A percentile compares a stretch with the other conserved stretches of the same genome.
phyloP scores from a whole-genome alignment of 2,113 vertebrate genomes.

The Taurulus bubalis region DNA sequence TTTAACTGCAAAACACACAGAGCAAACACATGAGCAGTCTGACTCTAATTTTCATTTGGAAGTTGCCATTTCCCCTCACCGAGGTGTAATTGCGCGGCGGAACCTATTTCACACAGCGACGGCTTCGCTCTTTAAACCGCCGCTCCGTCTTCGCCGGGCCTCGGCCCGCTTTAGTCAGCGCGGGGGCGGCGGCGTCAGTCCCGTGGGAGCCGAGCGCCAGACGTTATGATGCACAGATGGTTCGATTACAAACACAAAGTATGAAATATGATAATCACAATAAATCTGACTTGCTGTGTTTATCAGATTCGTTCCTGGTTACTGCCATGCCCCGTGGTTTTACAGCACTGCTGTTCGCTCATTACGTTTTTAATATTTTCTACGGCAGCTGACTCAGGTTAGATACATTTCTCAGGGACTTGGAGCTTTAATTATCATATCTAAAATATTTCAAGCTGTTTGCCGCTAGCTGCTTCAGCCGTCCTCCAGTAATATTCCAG shows the following conservation, averaged over 20 bases:
- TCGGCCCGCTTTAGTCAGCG: constrained; percentile 52
- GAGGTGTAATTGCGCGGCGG: constrained; percentile 30
- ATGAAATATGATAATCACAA: constrained; percentile 60
- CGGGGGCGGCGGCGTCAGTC: constrained; percentile 18
- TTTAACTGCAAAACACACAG: constrained; percentile 23
- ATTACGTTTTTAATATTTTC: constrained; percentile 22
- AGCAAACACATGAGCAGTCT: constrained; percentile 8
- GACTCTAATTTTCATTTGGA: neutral
- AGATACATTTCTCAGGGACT: constrained; percentile 17
- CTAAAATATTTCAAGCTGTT: constrained; percentile 24
- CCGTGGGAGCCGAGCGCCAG: constrained; percentile 36
- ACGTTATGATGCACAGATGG: constrained; percentile 63
- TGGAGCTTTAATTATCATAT: constrained; percentile 21
- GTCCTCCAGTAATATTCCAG: constrained; percentile 12
- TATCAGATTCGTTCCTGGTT: constrained; percentile 34
- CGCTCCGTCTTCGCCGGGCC: constrained; percentile 21
- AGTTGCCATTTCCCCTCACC: constrained; percentile 1
- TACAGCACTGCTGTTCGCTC: constrained; percentile 5
- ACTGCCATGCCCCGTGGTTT: constrained; percentile 33
- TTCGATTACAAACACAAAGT: constrained; percentile 59
- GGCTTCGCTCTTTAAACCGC: constrained; percentile 25
- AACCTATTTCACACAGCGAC: constrained; percentile 50
- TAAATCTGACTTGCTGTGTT: constrained; percentile 44
- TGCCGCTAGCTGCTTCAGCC: neutral
- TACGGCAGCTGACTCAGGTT: constrained; percentile 19